Evolutionary conservation across 1,140 invertebrate genomes (phyloP).

Genomic region (Temnothorax nylanderi): DNA sequence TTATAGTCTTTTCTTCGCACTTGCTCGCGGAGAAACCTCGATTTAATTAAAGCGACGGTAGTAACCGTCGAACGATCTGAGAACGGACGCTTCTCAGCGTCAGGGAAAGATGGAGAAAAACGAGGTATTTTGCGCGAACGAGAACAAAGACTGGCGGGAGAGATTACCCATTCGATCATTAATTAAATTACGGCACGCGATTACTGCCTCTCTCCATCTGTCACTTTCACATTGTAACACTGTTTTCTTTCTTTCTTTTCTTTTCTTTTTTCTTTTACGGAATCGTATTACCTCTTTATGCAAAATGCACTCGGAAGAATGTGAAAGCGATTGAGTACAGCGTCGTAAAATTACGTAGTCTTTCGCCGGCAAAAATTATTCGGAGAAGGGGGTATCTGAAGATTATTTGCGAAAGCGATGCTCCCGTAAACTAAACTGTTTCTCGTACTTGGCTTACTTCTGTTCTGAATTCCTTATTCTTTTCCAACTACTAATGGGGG

Average conservation of each 20-base stretch:
- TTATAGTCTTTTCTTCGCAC: background rate
- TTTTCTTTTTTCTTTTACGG: background rate
- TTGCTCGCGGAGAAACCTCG: background rate
- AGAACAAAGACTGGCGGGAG: constrained; percentile 32
- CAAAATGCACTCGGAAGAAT: constrained; percentile 43
- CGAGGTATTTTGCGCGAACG: background rate
- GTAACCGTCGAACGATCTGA: constrained; percentile 11
- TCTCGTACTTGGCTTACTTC: background rate
- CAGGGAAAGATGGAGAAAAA: background rate
- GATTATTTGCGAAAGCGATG: background rate
- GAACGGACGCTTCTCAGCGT: background rate
- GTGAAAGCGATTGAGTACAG: constrained; percentile 35
- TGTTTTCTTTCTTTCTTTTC: background rate
- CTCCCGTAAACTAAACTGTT: background rate
- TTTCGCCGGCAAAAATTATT: constrained; percentile 3
- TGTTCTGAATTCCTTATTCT: background rate
- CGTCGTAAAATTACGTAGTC: constrained; percentile 20
- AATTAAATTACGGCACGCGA: constrained; percentile 54
- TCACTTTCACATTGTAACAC: constrained; percentile 41
- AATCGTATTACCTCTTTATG: constrained; percentile 44
- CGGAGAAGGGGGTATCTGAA: background rate
- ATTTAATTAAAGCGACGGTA: constrained; percentile 9
- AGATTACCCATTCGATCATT: constrained; percentile 43
- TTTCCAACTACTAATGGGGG: background rate
- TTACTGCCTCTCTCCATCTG: constrained; percentile 30